Evolutionary conservation across 2,797 vertebrate species (phyloP), one percentile per base, ranked within the genome.

Genomic region (Spinus olivaceus): DNA sequence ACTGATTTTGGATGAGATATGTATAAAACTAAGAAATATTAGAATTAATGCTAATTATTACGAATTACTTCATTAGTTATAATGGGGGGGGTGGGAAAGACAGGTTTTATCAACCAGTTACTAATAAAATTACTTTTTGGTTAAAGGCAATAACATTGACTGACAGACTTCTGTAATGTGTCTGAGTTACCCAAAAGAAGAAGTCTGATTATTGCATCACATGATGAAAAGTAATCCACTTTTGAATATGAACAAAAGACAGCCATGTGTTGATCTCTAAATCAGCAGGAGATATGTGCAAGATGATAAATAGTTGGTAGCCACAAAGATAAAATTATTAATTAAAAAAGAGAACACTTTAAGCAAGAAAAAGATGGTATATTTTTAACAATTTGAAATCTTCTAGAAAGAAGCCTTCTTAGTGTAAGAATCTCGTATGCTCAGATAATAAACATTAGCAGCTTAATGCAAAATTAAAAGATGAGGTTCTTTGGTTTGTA

Each of bases 401-500:
- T 79, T 88, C 49, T n/a, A 57, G 57, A 61, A 82, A 86, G 78
- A 71, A 90, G 51, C 12, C 46, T 73, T 63, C 81, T 60, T 22
- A 46, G 50, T 10, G 35, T 42, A 93, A 93, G 83, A 94, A 88
- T 84, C 94, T 93, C 83, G 70, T 69, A 74, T 0, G 8, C 47
- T 69, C 56, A 81, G 32, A 88, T 86, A 86, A 92, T 33, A 94
- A 60, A 81, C 85, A 88, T 86, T 92, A 91, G 70, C 54, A 92
- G 82, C 77, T 83, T 90, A 90, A 88, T 79, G 70, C 77, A 91
- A 92, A 96, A 94, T 86, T 84, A 81, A 92, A 91, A 92, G 81
- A 67, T 59, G 86, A 92, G 80, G 21, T 57, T 1, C 39, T 92
- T 85, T 72, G 65, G 50, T 47, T 92, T 90, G 35, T 79, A n/a